Evolutionary conservation across 1,140 invertebrate species (phyloP), one percentile per base, ranked within the genome.

Genomic region (Caenorhabditis remanei): DNA sequence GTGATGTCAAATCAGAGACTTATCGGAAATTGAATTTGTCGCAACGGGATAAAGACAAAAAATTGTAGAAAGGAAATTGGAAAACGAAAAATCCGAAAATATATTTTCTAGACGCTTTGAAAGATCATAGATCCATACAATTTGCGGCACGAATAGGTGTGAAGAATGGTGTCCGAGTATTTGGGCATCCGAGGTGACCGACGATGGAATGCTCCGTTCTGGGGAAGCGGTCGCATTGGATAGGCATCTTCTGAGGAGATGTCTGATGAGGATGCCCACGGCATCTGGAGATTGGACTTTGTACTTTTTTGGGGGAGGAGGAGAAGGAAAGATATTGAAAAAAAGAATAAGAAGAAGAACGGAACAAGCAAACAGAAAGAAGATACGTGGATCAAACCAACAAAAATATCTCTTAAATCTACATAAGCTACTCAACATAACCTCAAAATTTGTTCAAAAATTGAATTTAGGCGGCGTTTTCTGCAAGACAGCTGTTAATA

Each of bases 201-300:
- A 8, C 71, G 71, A 53, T 50, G 71, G 24, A 79, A 79, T 21
- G 71, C 71, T 2, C 14, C 71, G 13, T 46, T 24, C 53, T 50
- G 50, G 9, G 71, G 46, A 13, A 79, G 46, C 3, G 71, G 71
- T 21, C 71, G 71, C 71, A 79, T 79, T 50, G 71, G 43, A 11
- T 50, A 50, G 8, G 46, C 46, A 79, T 79, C 71, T 13, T 79
- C 71, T 24, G 71, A 79, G 7, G 71, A 79, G 16, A 79, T 9
- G 53, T 79, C 71, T 43, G 46, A 79, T 32, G 71, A 79, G 6
- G 71, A 79, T 50, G 71, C 71, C 71, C 71, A 79, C 46, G 71
- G 71, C 71, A 79, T 79, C 71, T 79, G 46, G n/a, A 50, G 71
- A 79, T 43, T 46, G 32, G 32, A 32, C 32, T 32, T 32, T 32